Evolutionary conservation across 2,113 vertebrate species (phyloP).

Genomic region (Excalfactoria chinensis): DNA sequence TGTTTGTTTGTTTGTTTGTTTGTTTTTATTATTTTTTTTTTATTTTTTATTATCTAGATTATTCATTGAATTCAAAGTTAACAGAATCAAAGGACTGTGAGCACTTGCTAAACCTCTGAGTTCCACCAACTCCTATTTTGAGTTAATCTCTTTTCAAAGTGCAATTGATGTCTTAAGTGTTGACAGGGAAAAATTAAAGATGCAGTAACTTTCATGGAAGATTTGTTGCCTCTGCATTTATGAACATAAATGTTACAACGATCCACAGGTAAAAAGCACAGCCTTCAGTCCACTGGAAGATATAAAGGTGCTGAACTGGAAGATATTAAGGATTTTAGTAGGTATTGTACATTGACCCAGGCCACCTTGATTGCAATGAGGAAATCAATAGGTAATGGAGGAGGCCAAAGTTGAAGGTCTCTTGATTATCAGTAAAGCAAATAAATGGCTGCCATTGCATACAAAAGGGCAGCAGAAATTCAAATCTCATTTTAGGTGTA

Average conservation of each 20-base stretch:
- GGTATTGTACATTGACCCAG: background rate
- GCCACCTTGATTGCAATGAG: background rate
- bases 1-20: too few species aligned
- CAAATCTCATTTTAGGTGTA: background rate
- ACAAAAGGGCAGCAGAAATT: background rate
- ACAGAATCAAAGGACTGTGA: background rate
- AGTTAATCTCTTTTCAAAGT: background rate
- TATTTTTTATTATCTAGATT: background rate
- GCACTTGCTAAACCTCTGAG: background rate
- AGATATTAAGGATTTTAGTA: background rate
- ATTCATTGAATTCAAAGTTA: background rate
- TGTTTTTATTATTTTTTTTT: background rate
- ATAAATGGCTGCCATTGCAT: background rate
- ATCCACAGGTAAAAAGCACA: background rate
- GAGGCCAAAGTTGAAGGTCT: conserved; percentile 43
- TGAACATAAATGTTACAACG: background rate
- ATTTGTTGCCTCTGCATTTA: background rate
- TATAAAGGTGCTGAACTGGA: background rate
- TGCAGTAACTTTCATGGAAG: background rate
- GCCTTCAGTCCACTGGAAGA: background rate
- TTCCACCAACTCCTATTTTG: background rate
- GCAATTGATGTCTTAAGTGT: background rate
- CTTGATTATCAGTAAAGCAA: conserved; percentile 27
- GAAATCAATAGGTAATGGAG: conserved; percentile 1
- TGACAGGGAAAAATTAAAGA: background rate